Percentiles rank a stretch among this genome's conserved stretches.
These are phyloP conservation scores for Agelastica alni DNA, from an alignment of 2,888 invertebrate species.

Conservation along the genomic window DNA sequence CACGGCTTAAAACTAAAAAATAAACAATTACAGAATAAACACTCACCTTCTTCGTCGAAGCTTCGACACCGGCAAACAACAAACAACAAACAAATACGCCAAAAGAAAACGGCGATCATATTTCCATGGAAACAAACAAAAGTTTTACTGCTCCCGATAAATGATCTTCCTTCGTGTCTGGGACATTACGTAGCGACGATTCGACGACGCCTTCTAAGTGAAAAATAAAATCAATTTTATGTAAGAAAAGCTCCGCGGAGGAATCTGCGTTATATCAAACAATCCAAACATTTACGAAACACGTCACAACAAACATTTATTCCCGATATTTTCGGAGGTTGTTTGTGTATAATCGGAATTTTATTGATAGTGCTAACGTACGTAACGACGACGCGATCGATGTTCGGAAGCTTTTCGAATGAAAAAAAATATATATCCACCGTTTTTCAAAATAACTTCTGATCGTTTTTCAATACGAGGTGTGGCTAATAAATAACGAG, in stretches of 20 bases:
- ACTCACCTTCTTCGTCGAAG: constrained; percentile 26
- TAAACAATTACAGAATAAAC: background rate
- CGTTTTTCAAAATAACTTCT: too few relatives aligned
- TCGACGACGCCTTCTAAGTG: constrained; percentile 32
- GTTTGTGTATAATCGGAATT: constrained; percentile 34
- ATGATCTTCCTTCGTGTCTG: constrained; percentile 13
- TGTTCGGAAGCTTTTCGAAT: constrained; percentile 11
- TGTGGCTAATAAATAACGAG: too few relatives aligned
- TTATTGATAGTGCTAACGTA: constrained; percentile 31
- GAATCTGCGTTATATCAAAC: constrained; percentile 52
- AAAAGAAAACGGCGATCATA: constrained; percentile 42
- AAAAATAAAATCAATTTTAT: constrained; percentile 49
- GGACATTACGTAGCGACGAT: constrained; percentile 16
- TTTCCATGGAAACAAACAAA: constrained; percentile 41
- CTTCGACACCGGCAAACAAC: constrained; percentile 35
- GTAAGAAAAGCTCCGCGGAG: constrained; percentile 37
- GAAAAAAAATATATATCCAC: too few relatives aligned
- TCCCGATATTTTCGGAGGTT: constrained; percentile 44
- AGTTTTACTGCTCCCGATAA: constrained; percentile 37
- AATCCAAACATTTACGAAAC: constrained; percentile 53
- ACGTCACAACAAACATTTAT: constrained; percentile 53
- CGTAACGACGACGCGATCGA: constrained; percentile 9
- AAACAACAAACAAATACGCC: constrained; percentile 38
- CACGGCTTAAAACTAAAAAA: too few relatives aligned
- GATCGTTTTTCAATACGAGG: too few relatives aligned